Base-by-base conservation (phyloP, 2,888 invertebrate species). In the Chymomyza fuscimana region DNA sequence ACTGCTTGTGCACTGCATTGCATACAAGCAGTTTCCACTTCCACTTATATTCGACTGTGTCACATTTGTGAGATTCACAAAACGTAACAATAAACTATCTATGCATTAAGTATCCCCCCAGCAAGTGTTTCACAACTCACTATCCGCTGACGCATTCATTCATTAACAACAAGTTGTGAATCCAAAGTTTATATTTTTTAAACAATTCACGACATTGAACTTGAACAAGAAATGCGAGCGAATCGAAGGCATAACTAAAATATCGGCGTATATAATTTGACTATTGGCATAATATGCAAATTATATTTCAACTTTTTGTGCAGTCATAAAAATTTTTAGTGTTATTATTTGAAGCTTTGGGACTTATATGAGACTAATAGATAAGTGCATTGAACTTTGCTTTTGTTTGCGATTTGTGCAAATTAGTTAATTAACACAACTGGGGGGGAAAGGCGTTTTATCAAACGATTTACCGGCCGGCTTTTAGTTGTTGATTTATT, bases 131-230 rank as follows among this genome's bases (percentile, higher is more conserved):
- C 6, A 32, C 32, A 32, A 32, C 32, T 32, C 5, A 46, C 12
- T 4, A 12, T 12, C 12, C 3, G 12, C 12, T 46, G 40, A 46
- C 12, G 5, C 40, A 46, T 46, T 10, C 40, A 46, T 46, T 46
- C 40, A 46, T 46, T 46, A 46, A 12, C 12, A 46, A 46, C 40
- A 46, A 46, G 12, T 12, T 46, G 40, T 46, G 40, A 46, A 46
- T 46, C 12, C 40, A 46, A 46, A 46, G 40, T 12, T 15, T 46
- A 46, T 46, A 6, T 46, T 46, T 46, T 46, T 46, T 46, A 4
- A 46, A 59, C 50, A 54, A 52, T 29, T 25, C 32, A 61, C 74
- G 77, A 75, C 79, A 79, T 79, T 79, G 79, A 79, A 79, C 79
- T 79, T 79, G 77, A 67, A 46, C 73, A 66, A 69, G 67, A 58